Evolutionary conservation across 2,888 invertebrate genomes (phyloP), one percentile per base, ranked within the genome.

Genomic region (Melanargia galathea): DNA sequence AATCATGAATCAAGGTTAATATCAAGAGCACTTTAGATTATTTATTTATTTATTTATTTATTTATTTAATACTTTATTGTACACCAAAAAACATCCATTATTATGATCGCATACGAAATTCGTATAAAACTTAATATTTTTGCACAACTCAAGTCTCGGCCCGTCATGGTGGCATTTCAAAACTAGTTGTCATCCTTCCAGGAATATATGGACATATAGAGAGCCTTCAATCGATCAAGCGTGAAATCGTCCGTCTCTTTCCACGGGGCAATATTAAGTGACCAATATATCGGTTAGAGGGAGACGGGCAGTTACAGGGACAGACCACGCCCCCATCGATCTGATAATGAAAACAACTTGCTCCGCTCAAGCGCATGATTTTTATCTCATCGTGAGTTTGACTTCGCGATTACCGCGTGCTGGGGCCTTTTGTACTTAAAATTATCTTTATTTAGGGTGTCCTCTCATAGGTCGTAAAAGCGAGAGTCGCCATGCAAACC

Each of bases 261-360:
- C 81, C 62, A 43, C 67, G 71, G 38, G 48, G 60, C 59, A 51
- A 56, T 45, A 64, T 58, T 51, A 26, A 38, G 33, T 18, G 55
- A 26, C 35, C 49, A 48, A 35, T 58, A 57, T 51, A 62, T 55
- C 56, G 55, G 75, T 35, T 72, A 26, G 79, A 83, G 66, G 61
- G 79, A 71, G 81, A 82, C 72, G 68, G 78, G 66, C 75, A 76
- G 73, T 71, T 35, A 46, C 22, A 16, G 16, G 75, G 73, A 75
- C 72, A 46, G 79, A 20, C 84, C 86, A 80, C 89, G 77, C 78
- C 80, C 75, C 77, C 78, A 89, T 87, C 82, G 87, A 88, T 87
- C 86, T 78, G 89, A 88, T 89, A 88, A 84, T 80, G 80, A 76
- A 77, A 78, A 62, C 62, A 68, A 86, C 87, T 75, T 72, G 84